Base-by-base conservation (phyloP, 2,888 invertebrate species). In the Lumbricus terrestris region DNA sequence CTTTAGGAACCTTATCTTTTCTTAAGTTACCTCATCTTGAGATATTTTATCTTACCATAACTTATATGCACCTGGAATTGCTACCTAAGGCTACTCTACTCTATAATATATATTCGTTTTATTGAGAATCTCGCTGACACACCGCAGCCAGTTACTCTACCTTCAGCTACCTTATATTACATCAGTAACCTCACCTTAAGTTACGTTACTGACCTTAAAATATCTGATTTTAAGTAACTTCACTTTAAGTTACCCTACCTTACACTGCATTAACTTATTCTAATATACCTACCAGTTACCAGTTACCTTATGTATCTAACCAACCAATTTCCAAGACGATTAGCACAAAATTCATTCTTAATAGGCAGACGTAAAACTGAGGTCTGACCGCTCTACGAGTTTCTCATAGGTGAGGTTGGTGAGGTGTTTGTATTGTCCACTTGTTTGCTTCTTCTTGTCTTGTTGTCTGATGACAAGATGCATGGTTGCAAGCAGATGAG, bases 401-500 rank as follows among this genome's bases (percentile, higher is more conserved):
- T 94, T 95, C 91, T 94, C 94, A 90, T 93, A 95, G 40, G 94
- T 93, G 33, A 94, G 93, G 92, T 95, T 95, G 91, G 94, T 95
- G 89, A 95, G 92, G 91, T 95, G 94, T 83, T 93, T 91, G 91
- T 94, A 94, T 89, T 94, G 93, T n/a, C 94, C 94, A 0, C 92
- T 91, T 69, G 93, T 93, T 83, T 92, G 93, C 90, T 94, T 94
- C 90, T 93, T 93, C 0, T 94, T 94, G 90, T 94, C 94, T 91
- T 94, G 94, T 90, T 94, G 94, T 88, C 94, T 91, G 18, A 95
- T 93, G 11, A 94, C 94, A 38, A 94, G 91, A 91, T 95, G 95
- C 95, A 95, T 95, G 38, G 94, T 94, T 33, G 95, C 94, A 92
- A 95, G 92, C 93, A 95, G 93, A 93, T 95, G 94, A n/a, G 94